Evolutionary conservation across 2,888 invertebrate species (phyloP), one percentile per base, ranked within the genome.

Genomic region (Torymus texanus): DNA sequence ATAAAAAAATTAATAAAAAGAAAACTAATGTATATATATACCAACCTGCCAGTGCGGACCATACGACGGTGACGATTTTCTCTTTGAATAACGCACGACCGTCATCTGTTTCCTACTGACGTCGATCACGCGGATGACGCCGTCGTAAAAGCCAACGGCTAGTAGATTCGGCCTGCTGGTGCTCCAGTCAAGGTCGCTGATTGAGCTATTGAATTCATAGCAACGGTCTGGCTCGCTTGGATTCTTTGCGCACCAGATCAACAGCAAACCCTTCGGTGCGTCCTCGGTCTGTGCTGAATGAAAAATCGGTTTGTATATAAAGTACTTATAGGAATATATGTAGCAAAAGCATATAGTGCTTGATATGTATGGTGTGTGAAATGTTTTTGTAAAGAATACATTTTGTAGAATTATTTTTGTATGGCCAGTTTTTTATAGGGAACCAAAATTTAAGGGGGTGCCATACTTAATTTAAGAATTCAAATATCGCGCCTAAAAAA

Each of bases 221-320:
- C 92, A 86, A 81, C 95, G 92, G 88, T 96, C 96, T 0, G 96
- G 96, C 86, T 94, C 93, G 14, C 93, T 92, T 0, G 96, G 96
- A 88, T 96, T 96, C 89, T 97, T 92, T 1, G 88, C 86, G 56
- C 94, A 95, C 97, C 97, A 97, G 78, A 96, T 89, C 83, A 94
- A 92, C 0, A 96, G 92, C 56, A 94, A 86, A 0, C 97, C 96
- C 50, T 93, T 92, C 0, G 91, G 91, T 85, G 92, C 93, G 53
- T 91, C 29, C 10, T 55, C 24, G 1, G 12, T 24, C 29, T 29
- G 29, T 29, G 4, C 29, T 29, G 4, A 29, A 29, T 3, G 29
- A 29, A 29, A 29, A 29, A 29, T 29, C 5, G 3, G 29, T 5
- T 29, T 29, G 29, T 29, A 29, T 5, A 21, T 29, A 3, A 29